Evolutionary conservation across 2,797 vertebrate species (phyloP), one percentile per base, ranked within the genome.

Genomic region (Tragopan temminckii): DNA sequence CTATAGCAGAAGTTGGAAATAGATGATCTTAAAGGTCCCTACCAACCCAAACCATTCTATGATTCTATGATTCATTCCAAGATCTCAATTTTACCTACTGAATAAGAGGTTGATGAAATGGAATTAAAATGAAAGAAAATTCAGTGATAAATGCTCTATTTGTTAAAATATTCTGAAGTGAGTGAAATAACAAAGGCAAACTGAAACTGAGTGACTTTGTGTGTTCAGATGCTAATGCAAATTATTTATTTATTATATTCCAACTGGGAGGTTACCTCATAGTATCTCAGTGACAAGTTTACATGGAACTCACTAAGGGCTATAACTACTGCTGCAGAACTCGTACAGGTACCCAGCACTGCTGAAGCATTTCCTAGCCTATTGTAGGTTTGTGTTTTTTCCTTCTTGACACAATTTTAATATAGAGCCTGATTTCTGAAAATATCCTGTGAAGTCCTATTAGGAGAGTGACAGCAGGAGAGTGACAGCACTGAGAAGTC

Each of bases 301-400:
- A 40, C 20, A 5, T 43, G 6, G 63, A 38, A 48, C 3, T 71
- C 7, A 5, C 11, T 64, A 4, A 33, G 0, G 0, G 38, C 38
- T n/a, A 17, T 29, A 72, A 84, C 59, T 38, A 61, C 7, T 13
- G 13, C n/a, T n/a, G 36, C 23, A 53, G 76, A 88, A 75, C n/a
- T 78, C 29, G 25, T 11, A 9, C 5, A 5, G 55, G 17, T 36
- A 55, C 31, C 3, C 40, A 52, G 7, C 13, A 80, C 0, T 5
- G 27, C 5, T 82, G 27, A 74, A 45, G 17, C 13, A 19, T 19
- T 62, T 25, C 23, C 42, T 63, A 52, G 24, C 31, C 20, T 52
- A 59, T 5, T 1, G 0, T 4, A 21, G 19, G 4, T 21, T 42
- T 62, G 29, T 4, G 19, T 45, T n/a, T 42, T 31, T 14, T 1